phyloP scores from a whole-genome alignment of 2,113 vertebrate species.

The Ciconia maguari region DNA sequence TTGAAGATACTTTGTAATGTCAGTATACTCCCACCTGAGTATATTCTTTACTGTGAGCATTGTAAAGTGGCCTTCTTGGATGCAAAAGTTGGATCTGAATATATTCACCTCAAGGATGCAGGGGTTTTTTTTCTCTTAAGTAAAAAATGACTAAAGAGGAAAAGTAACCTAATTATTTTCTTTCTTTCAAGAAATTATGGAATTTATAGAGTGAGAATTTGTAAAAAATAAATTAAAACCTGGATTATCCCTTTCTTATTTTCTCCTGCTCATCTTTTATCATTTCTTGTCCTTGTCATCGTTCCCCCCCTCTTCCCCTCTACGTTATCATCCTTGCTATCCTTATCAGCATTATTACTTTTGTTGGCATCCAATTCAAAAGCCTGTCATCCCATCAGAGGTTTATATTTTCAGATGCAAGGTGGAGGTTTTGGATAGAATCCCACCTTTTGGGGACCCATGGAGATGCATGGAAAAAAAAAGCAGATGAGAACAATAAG shows the following conservation, averaged over 20 bases:
- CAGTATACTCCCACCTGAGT: slow-evolving; percentile 13
- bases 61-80: not conserved
- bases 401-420: not conserved
- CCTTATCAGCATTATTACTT: slow-evolving; percentile 22
- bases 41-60: not conserved
- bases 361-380: not conserved
- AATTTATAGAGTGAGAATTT: not conserved
- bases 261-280: not conserved
- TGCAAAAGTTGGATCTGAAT: not conserved
- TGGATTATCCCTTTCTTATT: not conserved
- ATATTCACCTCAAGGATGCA: not conserved
- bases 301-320: not conserved
- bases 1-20: slow-evolving; percentile 39
- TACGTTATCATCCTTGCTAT: not conserved
- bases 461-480: not conserved
- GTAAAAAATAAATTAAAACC: not conserved
- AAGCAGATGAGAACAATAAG: slow-evolving; percentile 19
- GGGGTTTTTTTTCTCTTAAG: not conserved
- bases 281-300: not conserved
- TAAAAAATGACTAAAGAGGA: not conserved
- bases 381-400: not conserved
- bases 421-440: not conserved
- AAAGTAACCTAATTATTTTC: not conserved
- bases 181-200: not conserved
- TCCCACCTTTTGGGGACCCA: not conserved